phyloP scores from a whole-genome alignment of 2,888 invertebrate genomes.

The Tachina grossa region DNA sequence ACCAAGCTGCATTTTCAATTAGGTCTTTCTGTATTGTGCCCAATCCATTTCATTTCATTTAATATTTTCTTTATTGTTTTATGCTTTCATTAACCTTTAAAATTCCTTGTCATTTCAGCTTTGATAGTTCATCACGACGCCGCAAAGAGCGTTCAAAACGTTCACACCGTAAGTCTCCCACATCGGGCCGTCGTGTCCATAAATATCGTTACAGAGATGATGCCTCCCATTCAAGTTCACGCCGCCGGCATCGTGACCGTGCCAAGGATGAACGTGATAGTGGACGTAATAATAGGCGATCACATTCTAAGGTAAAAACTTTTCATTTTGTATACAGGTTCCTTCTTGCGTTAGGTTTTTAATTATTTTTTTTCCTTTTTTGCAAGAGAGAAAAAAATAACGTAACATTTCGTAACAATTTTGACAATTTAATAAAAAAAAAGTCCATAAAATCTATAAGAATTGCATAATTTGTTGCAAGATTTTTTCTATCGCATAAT shows the following conservation, averaged over 20 bases:
- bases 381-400: constrained; percentile 38
- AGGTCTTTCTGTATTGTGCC: constrained; percentile 57
- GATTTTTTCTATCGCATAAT: constrained; percentile 1
- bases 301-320: constrained; percentile 83
- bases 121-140: constrained; percentile 89
- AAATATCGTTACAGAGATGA: constrained; percentile 84
- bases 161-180: constrained; percentile 91
- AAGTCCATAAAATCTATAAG: constrained; percentile 7
- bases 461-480: constrained; percentile 57
- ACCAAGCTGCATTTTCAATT: constrained; percentile 2
- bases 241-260: constrained; percentile 82
- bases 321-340: constrained; percentile 79
- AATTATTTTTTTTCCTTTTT: constrained; percentile 13
- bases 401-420: constrained; percentile 28
- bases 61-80: constrained; percentile 10
- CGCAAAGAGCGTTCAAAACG: constrained; percentile 93
- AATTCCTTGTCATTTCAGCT: constrained; percentile 76
- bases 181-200: constrained; percentile 89
- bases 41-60: constrained; percentile 2
- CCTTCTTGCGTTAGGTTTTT: constrained; percentile 69
- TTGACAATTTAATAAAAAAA: not conserved
- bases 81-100: constrained; percentile 63
- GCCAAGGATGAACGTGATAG: constrained; percentile 81
- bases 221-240: constrained; percentile 82
- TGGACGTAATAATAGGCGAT: constrained; percentile 80